Base-by-base conservation (phyloP, 2,113 vertebrate species). In the Halichoerus grypus region DNA sequence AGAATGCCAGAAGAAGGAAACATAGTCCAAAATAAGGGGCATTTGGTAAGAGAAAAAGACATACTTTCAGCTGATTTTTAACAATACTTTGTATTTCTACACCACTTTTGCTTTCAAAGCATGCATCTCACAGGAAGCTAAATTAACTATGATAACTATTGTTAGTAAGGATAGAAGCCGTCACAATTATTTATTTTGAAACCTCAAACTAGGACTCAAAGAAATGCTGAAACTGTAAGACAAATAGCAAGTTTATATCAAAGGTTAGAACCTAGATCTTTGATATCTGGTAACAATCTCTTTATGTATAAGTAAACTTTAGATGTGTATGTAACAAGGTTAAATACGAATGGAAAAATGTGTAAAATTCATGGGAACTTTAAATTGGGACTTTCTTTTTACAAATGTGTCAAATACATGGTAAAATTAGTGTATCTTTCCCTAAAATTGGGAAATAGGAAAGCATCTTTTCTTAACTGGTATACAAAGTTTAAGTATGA, bases 141-240 rank as follows among this genome's bases (percentile, higher is more conserved):
- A 88, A 36, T 69, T 55, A 76, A 59, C 39, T 33, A 9, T 13
- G 4, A 22, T 31, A 69, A 94, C 11, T 74, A 19, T 22, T 51
- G 3, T 51, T 67, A 79, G 53, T 39, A 80, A 97, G 10, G 63
- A 31, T 4, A 77, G 31, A 95, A 61, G 7, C 13, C 72, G 28
- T 71, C 31, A 88, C 65, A 74, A 67, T 88, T 55, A 84, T 65
- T 77, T 92, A 76, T 88, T 82, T 88, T 36, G 21, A 91, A 91
- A 83, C 13, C 15, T 5, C 24, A n/a, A 92, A 57, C 5, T 90
- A 79, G 46, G 21, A 81, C 14, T 93, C 18, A 88, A 57, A 57
- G 16, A 87, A 94, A 88, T 57, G 46, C 15, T 85, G 0, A 42
- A 96, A 71, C 33, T 59, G 24, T 22, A 22, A 7, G 71, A 55